A percentile compares a stretch with the other conserved stretches of the same genome.
Evolutionary conservation across 2,113 vertebrate species (phyloP).

Genomic region (Leucosticte australis): DNA sequence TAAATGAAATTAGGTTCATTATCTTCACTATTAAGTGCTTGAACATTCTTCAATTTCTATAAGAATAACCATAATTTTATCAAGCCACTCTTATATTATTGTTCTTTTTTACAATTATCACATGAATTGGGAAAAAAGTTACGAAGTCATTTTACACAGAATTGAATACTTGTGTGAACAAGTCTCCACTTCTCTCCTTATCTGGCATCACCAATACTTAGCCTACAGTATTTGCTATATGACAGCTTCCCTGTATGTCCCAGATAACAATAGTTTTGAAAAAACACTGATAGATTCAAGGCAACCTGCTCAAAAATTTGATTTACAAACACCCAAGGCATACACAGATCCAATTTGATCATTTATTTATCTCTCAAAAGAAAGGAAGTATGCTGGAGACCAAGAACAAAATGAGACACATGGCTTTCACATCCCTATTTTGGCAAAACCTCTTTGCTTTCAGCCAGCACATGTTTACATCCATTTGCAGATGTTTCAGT

Average conservation of each 20-base stretch:
- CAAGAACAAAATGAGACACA: not conserved
- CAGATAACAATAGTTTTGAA: not conserved
- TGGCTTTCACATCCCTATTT: not conserved
- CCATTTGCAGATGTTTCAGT: not conserved
- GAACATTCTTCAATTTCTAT: not conserved
- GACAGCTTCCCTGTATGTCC: not conserved
- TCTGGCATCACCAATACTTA: not conserved
- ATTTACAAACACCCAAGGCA: not conserved
- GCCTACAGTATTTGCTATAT: not conserved
- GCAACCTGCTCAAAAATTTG: not conserved
- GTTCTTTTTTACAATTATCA: not conserved
- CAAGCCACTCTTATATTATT: not conserved
- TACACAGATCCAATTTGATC: not conserved
- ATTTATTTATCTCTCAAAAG: not conserved
- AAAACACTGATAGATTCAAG: not conserved
- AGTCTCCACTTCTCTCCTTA: not conserved
- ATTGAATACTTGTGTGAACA: not conserved
- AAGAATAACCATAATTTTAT: not conserved
- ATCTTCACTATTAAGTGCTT: not conserved
- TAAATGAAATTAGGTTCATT: not conserved
- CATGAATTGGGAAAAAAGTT: not conserved
- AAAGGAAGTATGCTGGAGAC: not conserved
- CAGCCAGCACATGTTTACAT: rapidly evolving
- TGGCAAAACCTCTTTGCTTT: not conserved
- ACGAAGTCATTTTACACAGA: not conserved